Evolutionary conservation across 2,797 vertebrate genomes (phyloP), one percentile per base, ranked within the genome.

Genomic region (Aldrovandia affinis): DNA sequence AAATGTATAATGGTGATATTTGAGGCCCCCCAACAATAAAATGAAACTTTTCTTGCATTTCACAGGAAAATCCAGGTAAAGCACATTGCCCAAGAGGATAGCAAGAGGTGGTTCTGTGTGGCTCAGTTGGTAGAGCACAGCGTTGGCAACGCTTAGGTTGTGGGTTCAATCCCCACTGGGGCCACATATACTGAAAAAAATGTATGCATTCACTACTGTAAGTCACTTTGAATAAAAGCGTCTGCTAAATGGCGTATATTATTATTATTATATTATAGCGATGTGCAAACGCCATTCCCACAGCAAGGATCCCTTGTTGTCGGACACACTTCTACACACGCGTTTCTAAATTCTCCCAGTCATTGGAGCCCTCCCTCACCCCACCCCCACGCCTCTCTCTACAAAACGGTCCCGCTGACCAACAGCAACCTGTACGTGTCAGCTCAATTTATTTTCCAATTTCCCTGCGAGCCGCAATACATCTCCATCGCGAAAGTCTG

Each of bases 401-500:
- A 73, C 65, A 44, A 80, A 30, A 75, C 86, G 85, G 88, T 87
- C 39, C 6, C 25, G 25, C 36, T 1, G 52, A 42, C 61, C 80
- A 73, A 36, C 25, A 85, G 88, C 89, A 93, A 94, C 90, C 92
- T 87, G 86, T 83, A 90, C 87, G 86, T 92, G 91, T 94, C 93
- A 93, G 91, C 90, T 93, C 92, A 92, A 93, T 95, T 93, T 92
- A 95, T 93, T 95, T 95, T 92, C 90, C 92, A 92, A 92, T 93
- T 63, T 94, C 93, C 90, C 89, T 88, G 30, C 85, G 83, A 83
- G 88, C 90, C 89, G 89, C 92, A 63, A 81, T 81, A 54, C 81
- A 42, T 83, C 63, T 52, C 33, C 63, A 10, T 80, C n/a, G 36
- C 63, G 36, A 80, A 55, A 61, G 65, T 50, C 2, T 61, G 39